A percentile compares a stretch with the other conserved stretches of the same genome.
Evolutionary conservation across 2,113 vertebrate genomes (phyloP).

Genomic region (Corvus hawaiiensis): DNA sequence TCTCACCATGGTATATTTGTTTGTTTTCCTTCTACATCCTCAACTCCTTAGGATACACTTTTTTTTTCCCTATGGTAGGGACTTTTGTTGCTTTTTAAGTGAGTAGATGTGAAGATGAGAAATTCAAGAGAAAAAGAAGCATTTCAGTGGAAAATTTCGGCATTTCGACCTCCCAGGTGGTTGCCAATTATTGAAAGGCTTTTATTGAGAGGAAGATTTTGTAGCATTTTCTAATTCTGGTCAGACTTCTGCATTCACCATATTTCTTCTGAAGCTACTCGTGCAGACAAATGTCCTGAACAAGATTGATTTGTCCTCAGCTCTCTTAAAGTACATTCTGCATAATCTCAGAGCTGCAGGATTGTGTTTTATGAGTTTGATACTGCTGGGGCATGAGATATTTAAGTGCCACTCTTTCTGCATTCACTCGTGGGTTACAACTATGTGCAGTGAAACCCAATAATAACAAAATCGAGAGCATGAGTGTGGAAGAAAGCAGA

Average conservation of each 20-base stretch:
- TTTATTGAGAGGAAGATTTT: slow-evolving; percentile 2
- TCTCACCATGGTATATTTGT: not conserved
- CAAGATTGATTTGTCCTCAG: not conserved
- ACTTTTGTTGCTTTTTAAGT: not conserved
- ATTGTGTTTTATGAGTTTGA: not conserved
- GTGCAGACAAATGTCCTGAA: not conserved
- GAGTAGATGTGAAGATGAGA: not conserved
- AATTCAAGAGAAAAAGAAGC: not conserved
- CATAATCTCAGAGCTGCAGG: not conserved
- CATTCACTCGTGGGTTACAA: not conserved
- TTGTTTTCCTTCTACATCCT: not conserved
- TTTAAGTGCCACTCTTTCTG: not conserved
- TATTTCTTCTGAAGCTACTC: slow-evolving; percentile 1
- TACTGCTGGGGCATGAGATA: not conserved
- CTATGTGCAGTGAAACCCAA: not conserved
- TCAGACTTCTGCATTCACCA: not conserved
- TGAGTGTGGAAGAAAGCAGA: not conserved
- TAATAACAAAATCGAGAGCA: not conserved
- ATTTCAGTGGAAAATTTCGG: not conserved
- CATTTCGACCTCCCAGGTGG: not conserved
- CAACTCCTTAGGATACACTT: not conserved
- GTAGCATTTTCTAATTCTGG: slow-evolving; percentile 1
- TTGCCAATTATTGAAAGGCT: not conserved
- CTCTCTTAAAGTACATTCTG: not conserved
- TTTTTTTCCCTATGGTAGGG: not conserved